Evolutionary conservation across 2,888 invertebrate species (phyloP), one percentile per base, ranked within the genome.

Genomic region (Acronicta psi): DNA sequence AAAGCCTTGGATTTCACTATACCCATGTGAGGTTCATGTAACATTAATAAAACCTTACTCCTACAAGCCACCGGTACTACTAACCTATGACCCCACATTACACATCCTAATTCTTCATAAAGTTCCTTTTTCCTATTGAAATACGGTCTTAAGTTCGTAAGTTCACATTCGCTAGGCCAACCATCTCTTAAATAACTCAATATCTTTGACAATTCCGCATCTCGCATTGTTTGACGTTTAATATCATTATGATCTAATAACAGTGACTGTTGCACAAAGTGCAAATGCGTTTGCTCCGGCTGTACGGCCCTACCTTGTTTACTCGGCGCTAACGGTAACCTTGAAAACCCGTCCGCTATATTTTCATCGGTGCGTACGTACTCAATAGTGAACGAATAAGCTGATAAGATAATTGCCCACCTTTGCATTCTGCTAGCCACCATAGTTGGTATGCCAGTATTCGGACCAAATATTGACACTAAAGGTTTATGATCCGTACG

Each of bases 371-470:
- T 29, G 29, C 29, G 29, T 11, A 29, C 29, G 25, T 29, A 29
- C 29, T 29, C 29, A 29, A 29, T 29, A 29, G 29, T 29, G 29
- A 29, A 29, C 29, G 29, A 29, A 29, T 29, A 29, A 2, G 29
- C 29, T 29, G 29, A 29, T 29, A 56, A 64, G 69, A 60, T 74
- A 41, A 72, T 75, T 66, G 55, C 71, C 53, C 69, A 77, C 44
- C 65, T 85, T 59, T 81, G 80, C 70, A 60, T 73, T 61, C 79
- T 69, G 57, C 80, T 82, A 77, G 9, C 25, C 25, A 25, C 25
- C 25, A 25, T 25, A 7, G 25, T 25, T 25, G 25, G 25, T 25
- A 9, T 25, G 9, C 25, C 25, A 9, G 29, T 29, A 29, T 29
- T 29, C 3, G 29, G 29, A 3, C 29, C 29, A 29, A 29, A 29